Conservation (phyloP, 2,888 invertebrate species). For the Zootermopsis nevadensis region DNA sequence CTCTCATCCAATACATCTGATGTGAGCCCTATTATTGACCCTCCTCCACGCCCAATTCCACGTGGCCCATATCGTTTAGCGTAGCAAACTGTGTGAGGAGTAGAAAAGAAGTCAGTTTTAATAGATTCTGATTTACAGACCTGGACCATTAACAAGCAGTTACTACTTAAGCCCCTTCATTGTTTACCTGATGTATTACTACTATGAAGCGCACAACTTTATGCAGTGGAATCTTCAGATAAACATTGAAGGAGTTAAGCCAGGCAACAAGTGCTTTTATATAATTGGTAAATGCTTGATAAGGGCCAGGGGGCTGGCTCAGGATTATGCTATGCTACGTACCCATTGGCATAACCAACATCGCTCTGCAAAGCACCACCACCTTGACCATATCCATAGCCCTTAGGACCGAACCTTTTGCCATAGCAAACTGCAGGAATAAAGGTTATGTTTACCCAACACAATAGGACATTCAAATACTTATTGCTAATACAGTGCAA, state of each 20-base stretch:
- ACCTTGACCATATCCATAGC: constrained; percentile 97
- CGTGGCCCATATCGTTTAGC: constrained; percentile 95
- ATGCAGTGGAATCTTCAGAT: too few relatives aligned
- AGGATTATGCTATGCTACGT: constrained; percentile 61
- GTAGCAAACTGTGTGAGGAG: constrained; percentile 82
- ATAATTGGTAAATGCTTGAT: background rate
- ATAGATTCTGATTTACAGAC: background rate
- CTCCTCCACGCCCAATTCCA: constrained; percentile 93
- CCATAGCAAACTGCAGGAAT: constrained; percentile 86
- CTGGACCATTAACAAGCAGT: background rate
- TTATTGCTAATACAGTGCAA: too few relatives aligned
- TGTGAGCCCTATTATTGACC: constrained; percentile 85
- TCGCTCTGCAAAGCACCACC: constrained; percentile 94
- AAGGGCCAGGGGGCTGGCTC: background rate
- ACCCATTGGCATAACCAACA: constrained; percentile 89
- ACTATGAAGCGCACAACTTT: too few relatives aligned
- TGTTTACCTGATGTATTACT: background rate
- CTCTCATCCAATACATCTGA: constrained; percentile 87
- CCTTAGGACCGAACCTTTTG: constrained; percentile 97
- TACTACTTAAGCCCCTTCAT: background rate
- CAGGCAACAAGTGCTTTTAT: background rate
- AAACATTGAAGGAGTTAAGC: background rate
- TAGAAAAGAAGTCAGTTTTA: constrained; percentile 15
- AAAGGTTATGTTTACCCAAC: background rate
- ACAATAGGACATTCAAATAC: too few relatives aligned